These are phyloP conservation scores for Cremastinae sp. DNA, from an alignment of 2,888 invertebrate genomes.

Conservation along the genomic window DNA sequence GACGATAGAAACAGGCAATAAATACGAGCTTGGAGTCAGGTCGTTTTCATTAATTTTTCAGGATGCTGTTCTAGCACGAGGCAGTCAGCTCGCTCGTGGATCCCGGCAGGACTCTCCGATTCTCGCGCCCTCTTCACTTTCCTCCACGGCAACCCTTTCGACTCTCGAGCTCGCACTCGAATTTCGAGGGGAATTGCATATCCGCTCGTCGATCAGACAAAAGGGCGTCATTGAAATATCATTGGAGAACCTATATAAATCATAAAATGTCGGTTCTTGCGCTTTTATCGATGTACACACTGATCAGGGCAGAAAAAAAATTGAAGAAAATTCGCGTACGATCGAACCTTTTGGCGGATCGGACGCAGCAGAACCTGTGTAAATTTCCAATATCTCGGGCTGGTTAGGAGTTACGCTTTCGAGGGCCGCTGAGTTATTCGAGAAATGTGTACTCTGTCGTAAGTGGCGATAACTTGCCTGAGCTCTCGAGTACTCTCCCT, in stretches of 20 bases:
- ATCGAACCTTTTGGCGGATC: too few relatives aligned
- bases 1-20: conserved; percentile 34
- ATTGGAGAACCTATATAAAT: not conserved
- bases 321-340: too few relatives aligned
- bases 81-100: conserved; percentile 17
- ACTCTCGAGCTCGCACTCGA: conserved; percentile 45
- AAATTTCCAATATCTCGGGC: conserved; percentile 45
- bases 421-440: conserved; percentile 65
- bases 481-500: conserved; percentile 29
- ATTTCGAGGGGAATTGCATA: conserved; percentile 4
- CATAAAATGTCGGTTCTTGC: too few relatives aligned
- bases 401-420: conserved; percentile 52
- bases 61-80: conserved; percentile 42
- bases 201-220: not conserved
- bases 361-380: too few relatives aligned
- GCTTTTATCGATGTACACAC: too few relatives aligned
- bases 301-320: too few relatives aligned
- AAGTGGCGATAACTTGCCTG: conserved; percentile 66
- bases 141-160: conserved; percentile 28
- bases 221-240: conserved; percentile 1
- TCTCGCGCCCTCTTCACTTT: conserved; percentile 19
- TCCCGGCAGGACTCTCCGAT: too few relatives aligned
- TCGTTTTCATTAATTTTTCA: conserved; percentile 59
- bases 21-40: conserved; percentile 41
- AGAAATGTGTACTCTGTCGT: conserved; percentile 66